These are phyloP conservation scores for Phycodurus eques DNA, from an alignment of 2,113 vertebrate genomes.

Conservation along the genomic window DNA sequence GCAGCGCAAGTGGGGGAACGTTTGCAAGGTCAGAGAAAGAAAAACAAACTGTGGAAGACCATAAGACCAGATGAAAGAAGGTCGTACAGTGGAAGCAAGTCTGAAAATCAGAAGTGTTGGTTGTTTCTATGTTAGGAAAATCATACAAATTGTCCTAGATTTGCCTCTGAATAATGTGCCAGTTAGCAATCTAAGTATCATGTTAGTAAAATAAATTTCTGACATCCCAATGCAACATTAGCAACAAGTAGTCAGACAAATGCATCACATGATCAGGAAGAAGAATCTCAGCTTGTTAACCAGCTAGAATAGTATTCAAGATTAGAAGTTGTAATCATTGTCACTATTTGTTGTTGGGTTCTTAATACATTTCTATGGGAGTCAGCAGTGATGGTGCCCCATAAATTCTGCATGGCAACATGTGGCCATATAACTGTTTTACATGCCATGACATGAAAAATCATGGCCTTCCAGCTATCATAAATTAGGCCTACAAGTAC, in stretches of 20 bases:
- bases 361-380: too few relatives aligned
- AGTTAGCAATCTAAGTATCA: not conserved
- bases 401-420: too few relatives aligned
- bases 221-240: not conserved
- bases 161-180: not conserved
- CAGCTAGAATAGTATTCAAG: too few relatives aligned
- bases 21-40: not conserved
- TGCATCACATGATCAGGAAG: not conserved
- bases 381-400: too few relatives aligned
- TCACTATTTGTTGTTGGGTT: too few relatives aligned
- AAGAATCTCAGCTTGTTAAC: too few relatives aligned
- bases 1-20: not conserved
- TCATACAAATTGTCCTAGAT: not conserved
- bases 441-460: too few relatives aligned
- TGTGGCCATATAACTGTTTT: too few relatives aligned
- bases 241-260: not conserved
- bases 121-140: not conserved
- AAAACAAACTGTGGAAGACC: not conserved
- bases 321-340: too few relatives aligned
- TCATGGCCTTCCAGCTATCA: too few relatives aligned
- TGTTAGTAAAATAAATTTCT: not conserved
- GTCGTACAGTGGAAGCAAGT: not conserved
- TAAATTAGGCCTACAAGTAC: too few relatives aligned
- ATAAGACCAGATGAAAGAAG: slow-evolving; percentile 1
- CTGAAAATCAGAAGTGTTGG: too few relatives aligned